Conservation (phyloP, 2,113 vertebrate genomes). For the Microtus montanus region DNA sequence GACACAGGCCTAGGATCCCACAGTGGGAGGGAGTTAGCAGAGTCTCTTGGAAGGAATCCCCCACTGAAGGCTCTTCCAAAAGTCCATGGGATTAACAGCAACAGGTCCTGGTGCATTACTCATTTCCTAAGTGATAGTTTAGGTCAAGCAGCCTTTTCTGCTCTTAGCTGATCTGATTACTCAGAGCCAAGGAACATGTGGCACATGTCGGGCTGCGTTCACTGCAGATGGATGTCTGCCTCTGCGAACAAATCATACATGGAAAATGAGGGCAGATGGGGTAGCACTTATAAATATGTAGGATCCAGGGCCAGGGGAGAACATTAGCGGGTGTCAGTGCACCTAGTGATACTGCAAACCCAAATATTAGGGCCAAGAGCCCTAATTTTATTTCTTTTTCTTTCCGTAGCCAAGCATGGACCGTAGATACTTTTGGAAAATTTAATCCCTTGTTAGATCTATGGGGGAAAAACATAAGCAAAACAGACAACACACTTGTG, state of each 20-base stretch:
- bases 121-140: neutral
- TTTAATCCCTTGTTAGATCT: neutral
- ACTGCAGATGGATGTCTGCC: neutral
- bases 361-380: neutral
- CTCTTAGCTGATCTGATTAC: neutral
- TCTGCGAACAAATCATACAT: neutral
- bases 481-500: fast-evolving
- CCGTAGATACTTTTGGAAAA: neutral
- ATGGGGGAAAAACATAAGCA: neutral
- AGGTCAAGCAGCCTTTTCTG: neutral
- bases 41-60: neutral
- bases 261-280: neutral
- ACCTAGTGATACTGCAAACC: fast-evolving
- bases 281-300: fast-evolving
- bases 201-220: fast-evolving
- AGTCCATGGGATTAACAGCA: fast-evolving
- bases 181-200: neutral
- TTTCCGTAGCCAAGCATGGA: neutral
- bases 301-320: fast-evolving
- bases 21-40: neutral
- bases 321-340: neutral
- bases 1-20: fast-evolving
- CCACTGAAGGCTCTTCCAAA: fast-evolving
- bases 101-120: fast-evolving
- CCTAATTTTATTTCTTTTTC: neutral